phyloP scores from a whole-genome alignment of 1,140 invertebrate genomes.

The Drosophila fuyamai region DNA sequence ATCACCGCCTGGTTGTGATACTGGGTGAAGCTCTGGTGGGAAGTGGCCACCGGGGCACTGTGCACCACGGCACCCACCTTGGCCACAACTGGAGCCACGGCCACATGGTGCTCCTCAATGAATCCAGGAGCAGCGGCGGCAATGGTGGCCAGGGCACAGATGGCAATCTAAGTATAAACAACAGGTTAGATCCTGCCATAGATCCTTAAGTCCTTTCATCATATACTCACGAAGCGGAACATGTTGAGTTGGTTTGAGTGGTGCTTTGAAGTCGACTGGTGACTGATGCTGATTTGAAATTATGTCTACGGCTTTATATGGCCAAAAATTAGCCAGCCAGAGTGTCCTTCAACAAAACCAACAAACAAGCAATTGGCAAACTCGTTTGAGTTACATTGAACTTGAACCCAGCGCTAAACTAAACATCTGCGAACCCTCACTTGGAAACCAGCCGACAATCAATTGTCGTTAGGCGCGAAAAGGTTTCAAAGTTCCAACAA shows the following conservation, averaged over 20 bases:
- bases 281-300: slow-evolving; percentile 60
- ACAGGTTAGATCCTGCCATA: background rate
- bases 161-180: slow-evolving; percentile 40
- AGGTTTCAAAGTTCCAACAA: slow-evolving; percentile 30
- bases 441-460: slow-evolving; percentile 26
- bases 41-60: slow-evolving; percentile 79
- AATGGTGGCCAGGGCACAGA: slow-evolving; percentile 67
- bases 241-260: slow-evolving; percentile 40
- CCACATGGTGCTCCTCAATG: slow-evolving; percentile 64
- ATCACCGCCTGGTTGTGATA: slow-evolving; percentile 68
- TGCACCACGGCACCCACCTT: slow-evolving; percentile 67
- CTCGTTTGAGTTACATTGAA: slow-evolving; percentile 65
- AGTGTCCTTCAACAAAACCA: slow-evolving; percentile 64
- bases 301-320: slow-evolving; percentile 52
- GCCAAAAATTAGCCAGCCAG: slow-evolving; percentile 39
- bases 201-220: background rate
- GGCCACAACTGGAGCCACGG: slow-evolving; percentile 59
- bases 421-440: slow-evolving; percentile 28
- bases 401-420: slow-evolving; percentile 52
- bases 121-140: slow-evolving; percentile 71
- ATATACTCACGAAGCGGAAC: slow-evolving; percentile 76
- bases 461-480: slow-evolving; percentile 29
- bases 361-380: slow-evolving; percentile 58
- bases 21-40: slow-evolving; percentile 85
- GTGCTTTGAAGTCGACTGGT: slow-evolving; percentile 47